A percentile compares a stretch with the other conserved stretches of the same genome.
These are phyloP conservation scores for Aphelinus certus DNA, from an alignment of 1,140 invertebrate genomes.

Conservation along the genomic window DNA sequence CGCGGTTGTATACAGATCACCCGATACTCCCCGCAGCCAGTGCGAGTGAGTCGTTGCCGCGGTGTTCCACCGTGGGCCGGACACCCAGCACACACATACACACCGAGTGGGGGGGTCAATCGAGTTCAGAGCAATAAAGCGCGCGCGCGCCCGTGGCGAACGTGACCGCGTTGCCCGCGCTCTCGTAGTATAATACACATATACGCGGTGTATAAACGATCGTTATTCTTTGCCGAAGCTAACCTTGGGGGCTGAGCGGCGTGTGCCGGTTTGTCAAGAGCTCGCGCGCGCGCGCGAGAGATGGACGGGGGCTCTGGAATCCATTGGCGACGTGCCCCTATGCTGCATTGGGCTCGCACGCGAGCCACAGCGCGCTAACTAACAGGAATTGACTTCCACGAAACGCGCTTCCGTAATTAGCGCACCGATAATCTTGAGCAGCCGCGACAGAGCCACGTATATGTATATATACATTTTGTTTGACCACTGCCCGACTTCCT, in stretches of 20 bases:
- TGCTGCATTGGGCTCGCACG: not conserved
- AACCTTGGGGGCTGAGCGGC: conserved; percentile 1
- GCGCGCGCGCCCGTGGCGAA: not conserved
- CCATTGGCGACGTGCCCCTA: not conserved
- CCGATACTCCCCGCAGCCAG: not conserved
- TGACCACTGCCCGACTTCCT: no score
- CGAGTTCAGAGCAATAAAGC: conserved; percentile 25
- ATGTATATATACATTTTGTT: no score
- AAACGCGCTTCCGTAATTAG: not conserved
- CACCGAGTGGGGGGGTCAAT: conserved; percentile 17
- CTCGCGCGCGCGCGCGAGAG: no score
- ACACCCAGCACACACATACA: not conserved
- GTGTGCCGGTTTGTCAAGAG: not conserved
- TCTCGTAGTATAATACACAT: not conserved
- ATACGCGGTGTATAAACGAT: not conserved
- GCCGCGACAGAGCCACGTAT: no score
- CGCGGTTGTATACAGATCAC: no score
- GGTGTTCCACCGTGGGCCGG: not conserved
- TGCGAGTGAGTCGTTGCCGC: not conserved
- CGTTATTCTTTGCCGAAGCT: conserved; percentile 8
- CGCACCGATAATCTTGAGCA: not conserved
- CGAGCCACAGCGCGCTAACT: not conserved
- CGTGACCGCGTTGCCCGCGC: conserved; percentile 8
- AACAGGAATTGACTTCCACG: not conserved
- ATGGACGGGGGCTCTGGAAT: no score